Percentiles rank a stretch among this genome's conserved stretches.
Evolutionary conservation across 2,888 invertebrate genomes (phyloP).

Genomic region (Eupithecia pulchellata): DNA sequence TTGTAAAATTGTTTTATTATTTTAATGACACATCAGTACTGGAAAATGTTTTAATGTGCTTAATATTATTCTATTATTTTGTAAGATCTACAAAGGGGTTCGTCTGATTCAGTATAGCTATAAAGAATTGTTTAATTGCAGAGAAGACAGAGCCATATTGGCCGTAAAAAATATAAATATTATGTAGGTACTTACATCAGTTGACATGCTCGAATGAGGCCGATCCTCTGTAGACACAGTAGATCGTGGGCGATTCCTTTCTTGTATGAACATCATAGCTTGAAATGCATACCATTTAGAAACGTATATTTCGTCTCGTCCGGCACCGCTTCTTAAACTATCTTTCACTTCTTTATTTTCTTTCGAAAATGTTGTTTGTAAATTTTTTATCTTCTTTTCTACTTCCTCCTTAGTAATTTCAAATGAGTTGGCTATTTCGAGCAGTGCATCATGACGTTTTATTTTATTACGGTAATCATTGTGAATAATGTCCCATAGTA

Average conservation of each 20-base stretch:
- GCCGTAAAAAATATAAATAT: conserved; percentile 31
- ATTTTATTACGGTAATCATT: conserved; percentile 47
- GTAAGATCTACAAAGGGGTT: conserved; percentile 26
- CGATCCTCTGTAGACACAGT: conserved; percentile 45
- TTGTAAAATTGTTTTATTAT: conserved; percentile 34
- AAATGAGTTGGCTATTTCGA: conserved; percentile 45
- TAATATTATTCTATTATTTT: conserved; percentile 25
- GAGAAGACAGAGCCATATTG: conserved; percentile 23
- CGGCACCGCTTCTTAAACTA: conserved; percentile 40
- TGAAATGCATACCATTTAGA: conserved; percentile 45
- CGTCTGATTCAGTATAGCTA: conserved; percentile 20
- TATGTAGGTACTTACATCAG: conserved; percentile 28
- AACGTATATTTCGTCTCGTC: conserved; percentile 42
- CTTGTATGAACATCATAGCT: conserved; percentile 46
- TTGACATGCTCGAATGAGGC: conserved; percentile 41
- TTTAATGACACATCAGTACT: conserved; percentile 33
- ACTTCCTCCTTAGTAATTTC: conserved; percentile 45
- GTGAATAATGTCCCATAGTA: conserved; percentile 53
- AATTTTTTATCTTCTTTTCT: conserved; percentile 46
- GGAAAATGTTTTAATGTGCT: conserved; percentile 29
- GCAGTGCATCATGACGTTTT: conserved; percentile 47
- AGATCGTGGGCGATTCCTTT: conserved; percentile 46
- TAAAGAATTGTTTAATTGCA: conserved; percentile 21
- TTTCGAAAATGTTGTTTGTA: conserved; percentile 45
- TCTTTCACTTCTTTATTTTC: conserved; percentile 41